Base-by-base conservation (phyloP, 2,888 invertebrate species). In the Drosophila pegasa region DNA sequence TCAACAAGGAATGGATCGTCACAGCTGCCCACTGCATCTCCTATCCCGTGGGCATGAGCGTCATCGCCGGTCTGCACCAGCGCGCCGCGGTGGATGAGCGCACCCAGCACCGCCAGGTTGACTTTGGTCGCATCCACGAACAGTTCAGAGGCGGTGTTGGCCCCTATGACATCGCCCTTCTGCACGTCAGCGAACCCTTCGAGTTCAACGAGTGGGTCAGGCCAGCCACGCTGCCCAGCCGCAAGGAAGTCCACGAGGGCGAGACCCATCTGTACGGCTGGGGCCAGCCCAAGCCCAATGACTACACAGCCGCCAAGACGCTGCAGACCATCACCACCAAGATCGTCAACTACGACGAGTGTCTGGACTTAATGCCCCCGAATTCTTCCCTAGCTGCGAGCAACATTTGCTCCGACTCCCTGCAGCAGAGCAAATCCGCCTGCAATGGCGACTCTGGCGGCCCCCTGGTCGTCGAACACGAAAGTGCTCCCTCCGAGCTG, bases 81-180 rank as follows among this genome's bases (percentile, higher is more conserved):
- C 81, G 93, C 8, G 35, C 73, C 18, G 51, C 74, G 1, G 61
- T 83, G 1, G 71, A 87, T 31, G 76, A 86, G 3, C 74, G 63
- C 2, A 84, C 88, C 7, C 92, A 92, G 73, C 64, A 73, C 0
- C 88, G 90, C 37, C 27, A 52, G 2, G 82, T 93, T 10, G 82
- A 78, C 5, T 88, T 79, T 18, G 81, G 89, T 25, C 76, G 87
- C 22, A 77, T 91, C 2, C 93, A 93, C 67, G 83, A 86, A 31
- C 1, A 29, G 1, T 92, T 77, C 67, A 20, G 10, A 35, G 92
- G 92, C 14, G 90, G 90, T 2, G 91, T 92, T n/a, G 92, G 91
- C 14, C 92, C 92, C 64, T 93, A 93, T 72, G 94, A 94, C 77
- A 93, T 94, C 72, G 94, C 93, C 27, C 57, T 94, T 2, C 75